phyloP scores from a whole-genome alignment of 2,113 vertebrate genomes.

The Ochotona curzoniae region DNA sequence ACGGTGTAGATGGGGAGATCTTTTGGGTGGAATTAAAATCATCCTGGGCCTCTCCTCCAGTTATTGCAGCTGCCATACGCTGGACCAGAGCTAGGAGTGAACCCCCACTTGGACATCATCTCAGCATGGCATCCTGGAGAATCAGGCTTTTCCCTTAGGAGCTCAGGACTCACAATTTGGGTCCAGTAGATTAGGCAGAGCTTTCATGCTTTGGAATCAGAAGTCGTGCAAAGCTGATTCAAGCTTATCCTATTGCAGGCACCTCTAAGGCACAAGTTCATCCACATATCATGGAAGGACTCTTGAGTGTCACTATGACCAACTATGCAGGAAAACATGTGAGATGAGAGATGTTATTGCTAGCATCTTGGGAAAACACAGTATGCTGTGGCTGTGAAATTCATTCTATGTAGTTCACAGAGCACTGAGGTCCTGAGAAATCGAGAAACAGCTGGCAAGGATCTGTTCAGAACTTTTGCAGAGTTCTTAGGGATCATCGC shows the following conservation, averaged over 20 bases:
- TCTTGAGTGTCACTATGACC: background rate
- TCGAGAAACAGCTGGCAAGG: background rate
- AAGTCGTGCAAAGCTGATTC: background rate
- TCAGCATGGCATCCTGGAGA: background rate
- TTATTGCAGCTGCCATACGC: background rate
- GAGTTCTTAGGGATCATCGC: background rate
- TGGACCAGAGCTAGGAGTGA: background rate
- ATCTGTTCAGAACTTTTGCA: background rate
- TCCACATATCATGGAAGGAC: background rate
- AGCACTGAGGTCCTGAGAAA: background rate
- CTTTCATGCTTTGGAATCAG: background rate
- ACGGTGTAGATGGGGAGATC: background rate
- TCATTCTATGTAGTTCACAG: background rate
- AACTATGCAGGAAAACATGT: background rate
- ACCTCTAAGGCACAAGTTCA: background rate
- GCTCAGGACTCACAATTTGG: background rate
- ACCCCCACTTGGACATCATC: background rate
- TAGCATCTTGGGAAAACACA: background rate
- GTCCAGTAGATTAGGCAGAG: background rate
- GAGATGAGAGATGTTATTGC: background rate
- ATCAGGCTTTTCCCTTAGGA: background rate
- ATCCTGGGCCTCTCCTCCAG: background rate
- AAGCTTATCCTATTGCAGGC: background rate
- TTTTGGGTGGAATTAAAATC: background rate
- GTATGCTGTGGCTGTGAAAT: background rate